Conservation (phyloP, 2,113 vertebrate species). For the Lophotis ruficrista region DNA sequence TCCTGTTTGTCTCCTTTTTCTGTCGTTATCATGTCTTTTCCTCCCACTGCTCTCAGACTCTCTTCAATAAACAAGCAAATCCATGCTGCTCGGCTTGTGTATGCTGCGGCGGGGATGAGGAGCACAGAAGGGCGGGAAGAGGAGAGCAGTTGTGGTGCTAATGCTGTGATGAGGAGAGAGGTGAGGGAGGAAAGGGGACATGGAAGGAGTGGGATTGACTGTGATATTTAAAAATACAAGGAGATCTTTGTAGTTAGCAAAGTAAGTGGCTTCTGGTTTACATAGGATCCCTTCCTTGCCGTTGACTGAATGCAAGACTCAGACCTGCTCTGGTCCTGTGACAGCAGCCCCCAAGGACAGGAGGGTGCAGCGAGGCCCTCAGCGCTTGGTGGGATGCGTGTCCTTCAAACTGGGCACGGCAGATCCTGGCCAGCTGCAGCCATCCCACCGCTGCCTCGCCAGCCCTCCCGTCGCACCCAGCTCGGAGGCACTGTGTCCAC, state of each 20-base stretch:
- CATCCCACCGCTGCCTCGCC: background rate
- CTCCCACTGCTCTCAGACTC: background rate
- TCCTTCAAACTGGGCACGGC: rapidly evolving
- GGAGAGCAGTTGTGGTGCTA: background rate
- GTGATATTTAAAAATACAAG: background rate
- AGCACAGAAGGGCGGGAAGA: background rate
- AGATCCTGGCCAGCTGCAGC: rapidly evolving
- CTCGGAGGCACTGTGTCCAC: rapidly evolving
- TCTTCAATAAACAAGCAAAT: background rate
- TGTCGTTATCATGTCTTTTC: background rate
- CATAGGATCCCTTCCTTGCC: background rate
- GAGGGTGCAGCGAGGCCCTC: background rate
- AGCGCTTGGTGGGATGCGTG: background rate
- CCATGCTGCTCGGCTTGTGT: background rate
- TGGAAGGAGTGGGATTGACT: background rate
- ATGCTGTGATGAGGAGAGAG: background rate
- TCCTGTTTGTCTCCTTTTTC: background rate
- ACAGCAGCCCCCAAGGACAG: background rate
- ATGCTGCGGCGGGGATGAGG: rapidly evolving
- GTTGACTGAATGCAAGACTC: background rate
- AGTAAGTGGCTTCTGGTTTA: background rate
- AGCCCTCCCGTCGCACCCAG: rapidly evolving
- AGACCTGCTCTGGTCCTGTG: background rate
- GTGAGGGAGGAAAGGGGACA: background rate
- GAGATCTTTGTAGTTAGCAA: background rate